Conservation (phyloP, 2,113 vertebrate species). For the Antechinus stuartii region DNA sequence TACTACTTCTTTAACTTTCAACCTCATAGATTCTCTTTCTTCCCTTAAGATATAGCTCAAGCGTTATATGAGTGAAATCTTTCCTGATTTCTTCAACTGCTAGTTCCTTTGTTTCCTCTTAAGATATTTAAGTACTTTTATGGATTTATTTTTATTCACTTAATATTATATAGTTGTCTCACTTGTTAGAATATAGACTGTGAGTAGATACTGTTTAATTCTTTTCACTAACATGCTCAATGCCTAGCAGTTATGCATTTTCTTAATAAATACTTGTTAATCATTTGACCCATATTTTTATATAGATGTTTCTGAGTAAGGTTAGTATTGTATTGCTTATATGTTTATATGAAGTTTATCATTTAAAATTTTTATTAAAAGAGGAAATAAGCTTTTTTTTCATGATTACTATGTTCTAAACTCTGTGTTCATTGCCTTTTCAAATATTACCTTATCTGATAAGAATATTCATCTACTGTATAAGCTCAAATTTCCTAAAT, state of each 20-base stretch:
- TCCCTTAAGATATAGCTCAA: background rate
- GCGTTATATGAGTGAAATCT: background rate
- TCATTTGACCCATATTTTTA: background rate
- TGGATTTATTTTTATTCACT: too few species aligned
- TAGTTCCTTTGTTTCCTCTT: background rate
- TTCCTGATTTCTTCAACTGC: background rate
- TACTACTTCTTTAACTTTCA: background rate
- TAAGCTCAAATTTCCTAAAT: constrained; percentile 54
- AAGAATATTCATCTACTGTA: background rate
- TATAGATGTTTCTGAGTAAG: background rate
- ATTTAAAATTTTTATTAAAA: background rate
- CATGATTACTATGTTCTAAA: background rate
- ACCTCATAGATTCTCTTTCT: background rate
- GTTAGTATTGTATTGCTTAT: background rate
- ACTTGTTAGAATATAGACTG: background rate
- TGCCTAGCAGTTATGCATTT: too few species aligned
- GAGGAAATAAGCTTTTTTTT: background rate
- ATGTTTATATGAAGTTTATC: background rate
- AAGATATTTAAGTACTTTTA: background rate
- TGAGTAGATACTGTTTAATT: too few species aligned
- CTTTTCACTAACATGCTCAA: too few species aligned
- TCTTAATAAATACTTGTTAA: background rate
- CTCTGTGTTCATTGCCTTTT: background rate
- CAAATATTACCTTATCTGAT: background rate
- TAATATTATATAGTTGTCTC: background rate